A percentile compares a stretch with the other conserved stretches of the same genome.
phyloP scores from a whole-genome alignment of 1,140 invertebrate genomes.

The Pseudobourletiella spinata region DNA sequence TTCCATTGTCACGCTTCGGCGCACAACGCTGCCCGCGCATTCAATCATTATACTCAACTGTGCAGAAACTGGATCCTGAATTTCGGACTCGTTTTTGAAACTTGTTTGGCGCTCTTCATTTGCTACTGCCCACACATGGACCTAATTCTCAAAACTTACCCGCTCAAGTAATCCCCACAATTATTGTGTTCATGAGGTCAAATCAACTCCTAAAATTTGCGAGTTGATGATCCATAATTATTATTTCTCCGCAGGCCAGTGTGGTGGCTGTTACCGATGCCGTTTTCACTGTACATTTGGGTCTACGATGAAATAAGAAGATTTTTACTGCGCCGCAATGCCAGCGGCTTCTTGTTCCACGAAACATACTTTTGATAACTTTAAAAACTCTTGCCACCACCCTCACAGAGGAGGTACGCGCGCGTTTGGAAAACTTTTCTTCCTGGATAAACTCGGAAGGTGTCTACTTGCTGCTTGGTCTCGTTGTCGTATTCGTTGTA shows the following conservation, averaged over 20 bases:
- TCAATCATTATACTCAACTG: too few species aligned
- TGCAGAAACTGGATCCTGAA: slow-evolving; percentile 66
- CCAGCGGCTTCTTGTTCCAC: slow-evolving; percentile 35
- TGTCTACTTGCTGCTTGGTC: too few species aligned
- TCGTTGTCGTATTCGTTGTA: too few species aligned
- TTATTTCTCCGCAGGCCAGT: slow-evolving; percentile 44
- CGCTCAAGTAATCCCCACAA: slow-evolving; percentile 42
- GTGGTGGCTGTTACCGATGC: slow-evolving; percentile 69
- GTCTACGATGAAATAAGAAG: slow-evolving; percentile 67
- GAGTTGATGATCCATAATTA: not conserved
- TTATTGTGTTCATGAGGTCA: too few species aligned
- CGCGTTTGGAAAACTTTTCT: too few species aligned
- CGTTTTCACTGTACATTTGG: slow-evolving; percentile 65
- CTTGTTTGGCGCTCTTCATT: slow-evolving; percentile 55
- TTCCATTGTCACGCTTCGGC: too few species aligned
- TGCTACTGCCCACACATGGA: slow-evolving; percentile 46
- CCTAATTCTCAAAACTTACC: slow-evolving; percentile 47
- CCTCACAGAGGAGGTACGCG: too few species aligned
- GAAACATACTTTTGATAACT: too few species aligned
- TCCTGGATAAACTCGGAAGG: too few species aligned
- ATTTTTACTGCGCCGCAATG: slow-evolving; percentile 54
- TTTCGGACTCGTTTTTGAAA: slow-evolving; percentile 65
- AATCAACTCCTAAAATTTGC: too few species aligned
- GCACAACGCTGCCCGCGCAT: too few species aligned
- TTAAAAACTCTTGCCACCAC: too few species aligned